Evolutionary conservation across 1,140 invertebrate species (phyloP), one percentile per base, ranked within the genome.

Genomic region (Brachionus manjavacas): DNA sequence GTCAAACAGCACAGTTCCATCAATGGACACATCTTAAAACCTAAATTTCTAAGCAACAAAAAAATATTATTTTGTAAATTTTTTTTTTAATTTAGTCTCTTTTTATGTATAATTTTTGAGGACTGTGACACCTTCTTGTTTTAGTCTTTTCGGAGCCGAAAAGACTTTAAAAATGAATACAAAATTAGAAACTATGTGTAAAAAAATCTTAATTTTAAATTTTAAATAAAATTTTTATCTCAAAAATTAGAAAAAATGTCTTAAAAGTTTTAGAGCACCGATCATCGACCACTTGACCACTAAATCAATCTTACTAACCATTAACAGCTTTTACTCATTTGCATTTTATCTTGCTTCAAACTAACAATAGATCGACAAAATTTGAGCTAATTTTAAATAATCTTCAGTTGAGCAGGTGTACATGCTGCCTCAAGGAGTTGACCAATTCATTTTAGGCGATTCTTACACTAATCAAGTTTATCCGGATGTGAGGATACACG

Each of bases 51-150:
- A 20, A 9, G 16, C 16, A 60, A 3, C 16, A 20, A 23, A 60
- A 55, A 60, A 60, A 60, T 60, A 60, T 60, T 60, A 60, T 60
- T 41, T 72, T 72, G 68, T 72, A 72, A 72, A 72, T 72, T 72
- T 72, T 72, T 68, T 68, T 31, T 68, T 14, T 16, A 72, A 72
- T 72, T 72, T 68, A 39, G 66, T 68, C 66, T 68, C 66, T 72
- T 72, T 72, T 72, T 72, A 41, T 72, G 68, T 72, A 72, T 72
- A 72, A 43, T 72, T 39, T 41, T 72, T 72, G 66, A 68, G 66
- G 66, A 68, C 66, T 68, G 66, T 68, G 31, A 68, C 66, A 31
- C 31, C 25, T 68, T 68, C n/a, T 28, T 28, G 66, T 68, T 39
- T 68, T 68, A 68, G 66, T 68, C 66, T 68, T 68, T 68, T 68